Evolutionary conservation across 1,140 invertebrate species (phyloP).

Genomic region (Philotrypesis tridentata): DNA sequence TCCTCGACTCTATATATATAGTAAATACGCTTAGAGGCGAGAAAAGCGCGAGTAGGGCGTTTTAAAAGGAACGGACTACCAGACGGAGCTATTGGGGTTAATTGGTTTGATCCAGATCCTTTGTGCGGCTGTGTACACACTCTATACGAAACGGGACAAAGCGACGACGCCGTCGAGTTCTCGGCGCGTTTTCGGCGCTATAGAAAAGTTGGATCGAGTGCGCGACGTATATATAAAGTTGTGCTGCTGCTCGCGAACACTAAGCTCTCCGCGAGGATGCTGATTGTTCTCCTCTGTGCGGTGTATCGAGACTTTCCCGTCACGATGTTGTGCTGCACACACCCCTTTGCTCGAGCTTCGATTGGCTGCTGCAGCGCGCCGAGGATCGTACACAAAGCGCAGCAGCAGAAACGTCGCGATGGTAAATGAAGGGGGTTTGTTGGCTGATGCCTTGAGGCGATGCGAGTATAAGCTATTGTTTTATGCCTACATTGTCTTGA

Average conservation of each 20-base stretch:
- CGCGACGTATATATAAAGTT: too few relatives aligned
- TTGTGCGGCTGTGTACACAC: slow-evolving; percentile 15
- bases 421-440: too few relatives aligned
- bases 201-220: background rate
- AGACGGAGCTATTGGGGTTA: background rate
- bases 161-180: background rate
- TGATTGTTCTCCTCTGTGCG: background rate
- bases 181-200: background rate
- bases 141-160: slow-evolving; percentile 11
- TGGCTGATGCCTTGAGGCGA: too few relatives aligned
- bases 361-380: background rate
- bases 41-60: too few relatives aligned
- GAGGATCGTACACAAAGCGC: too few relatives aligned
- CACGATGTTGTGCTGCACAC: background rate
- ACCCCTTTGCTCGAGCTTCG: background rate
- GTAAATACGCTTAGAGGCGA: too few relatives aligned
- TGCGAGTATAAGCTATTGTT: too few relatives aligned
- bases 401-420: too few relatives aligned
- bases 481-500: too few relatives aligned
- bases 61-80: slow-evolving; percentile 20
- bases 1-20: too few relatives aligned
- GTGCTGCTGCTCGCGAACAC: background rate
- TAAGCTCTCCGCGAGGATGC: background rate
- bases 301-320: background rate
- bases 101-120: slow-evolving; percentile 32